Evolutionary conservation across 2,113 vertebrate species (phyloP).

Genomic region (Gambusia holbrooki): DNA sequence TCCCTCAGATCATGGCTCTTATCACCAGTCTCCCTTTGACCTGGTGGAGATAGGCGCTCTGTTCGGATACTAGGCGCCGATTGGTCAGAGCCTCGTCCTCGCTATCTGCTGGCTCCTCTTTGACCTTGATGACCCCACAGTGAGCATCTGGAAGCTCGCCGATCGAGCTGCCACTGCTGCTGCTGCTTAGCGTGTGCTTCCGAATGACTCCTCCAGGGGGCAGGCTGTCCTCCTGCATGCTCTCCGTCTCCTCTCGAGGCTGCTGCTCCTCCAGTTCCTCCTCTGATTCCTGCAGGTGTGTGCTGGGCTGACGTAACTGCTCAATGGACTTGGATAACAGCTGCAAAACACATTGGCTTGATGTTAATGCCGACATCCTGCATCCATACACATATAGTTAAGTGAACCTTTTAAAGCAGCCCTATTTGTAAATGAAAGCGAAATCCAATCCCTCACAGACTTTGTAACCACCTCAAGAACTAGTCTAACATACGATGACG

Average conservation of each 20-base stretch:
- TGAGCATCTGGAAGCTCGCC: conserved; percentile 81
- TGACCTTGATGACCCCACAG: conserved; percentile 91
- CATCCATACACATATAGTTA: conserved; percentile 5
- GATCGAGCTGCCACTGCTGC: conserved; percentile 72
- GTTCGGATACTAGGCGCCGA: conserved; percentile 87
- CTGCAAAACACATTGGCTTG: conserved; percentile 75
- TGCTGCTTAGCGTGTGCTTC: conserved; percentile 86
- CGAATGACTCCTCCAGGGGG: conserved; percentile 83
- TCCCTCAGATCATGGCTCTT: conserved; percentile 92
- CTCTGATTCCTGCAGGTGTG: conserved; percentile 93
- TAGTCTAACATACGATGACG: too few species aligned
- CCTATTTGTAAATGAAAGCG: neutral
- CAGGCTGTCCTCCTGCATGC: conserved; percentile 89
- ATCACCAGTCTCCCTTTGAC: conserved; percentile 97
- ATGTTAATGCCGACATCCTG: conserved; percentile 39
- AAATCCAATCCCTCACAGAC: neutral
- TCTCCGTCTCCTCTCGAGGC: conserved; percentile 76
- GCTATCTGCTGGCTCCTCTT: conserved; percentile 92
- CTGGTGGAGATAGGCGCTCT: conserved; percentile 94
- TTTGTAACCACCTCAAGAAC: neutral
- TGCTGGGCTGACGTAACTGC: conserved; percentile 92
- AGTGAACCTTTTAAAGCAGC: neutral
- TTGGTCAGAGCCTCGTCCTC: conserved; percentile 89
- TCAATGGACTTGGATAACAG: conserved; percentile 97
- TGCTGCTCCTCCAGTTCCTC: conserved; percentile 92